Percentiles rank a stretch among this genome's conserved stretches.
Conservation (phyloP, 2,888 invertebrate genomes). For the Ditylenchus weischeri region DNA sequence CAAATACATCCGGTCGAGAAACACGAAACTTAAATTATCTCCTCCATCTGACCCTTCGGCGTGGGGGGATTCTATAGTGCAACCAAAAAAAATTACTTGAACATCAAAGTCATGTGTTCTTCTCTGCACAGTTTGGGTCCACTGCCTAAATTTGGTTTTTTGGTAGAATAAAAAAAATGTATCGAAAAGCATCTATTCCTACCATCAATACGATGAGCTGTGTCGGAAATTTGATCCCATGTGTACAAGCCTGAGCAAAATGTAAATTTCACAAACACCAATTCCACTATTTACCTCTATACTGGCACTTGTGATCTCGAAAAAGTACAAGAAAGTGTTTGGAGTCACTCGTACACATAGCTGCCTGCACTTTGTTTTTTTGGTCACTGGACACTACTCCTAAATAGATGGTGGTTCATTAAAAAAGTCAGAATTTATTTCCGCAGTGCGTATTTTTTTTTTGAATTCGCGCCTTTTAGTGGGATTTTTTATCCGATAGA, state of each 20-base stretch:
- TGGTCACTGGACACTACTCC: slow-evolving; percentile 67
- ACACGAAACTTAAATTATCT: too few species aligned
- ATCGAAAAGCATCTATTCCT: too few species aligned
- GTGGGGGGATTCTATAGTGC: too few species aligned
- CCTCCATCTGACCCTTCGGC: too few species aligned
- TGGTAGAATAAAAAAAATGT: too few species aligned
- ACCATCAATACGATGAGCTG: slow-evolving; percentile 67
- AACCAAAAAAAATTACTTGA: slow-evolving; percentile 97
- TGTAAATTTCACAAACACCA: too few species aligned
- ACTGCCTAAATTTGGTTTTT: slow-evolving; percentile 65
- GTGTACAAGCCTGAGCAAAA: slow-evolving; percentile 73
- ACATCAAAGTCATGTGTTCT: slow-evolving; percentile 97
- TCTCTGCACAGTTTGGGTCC: slow-evolving; percentile 91
- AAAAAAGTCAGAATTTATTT: too few species aligned
- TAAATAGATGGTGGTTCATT: too few species aligned
- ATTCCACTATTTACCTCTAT: slow-evolving; percentile 66
- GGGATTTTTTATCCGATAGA: too few species aligned
- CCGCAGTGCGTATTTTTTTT: too few species aligned
- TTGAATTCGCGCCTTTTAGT: too few species aligned
- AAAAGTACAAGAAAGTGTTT: slow-evolving; percentile 97
- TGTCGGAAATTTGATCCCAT: slow-evolving; percentile 71
- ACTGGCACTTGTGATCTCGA: slow-evolving; percentile 95
- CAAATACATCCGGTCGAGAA: too few species aligned
- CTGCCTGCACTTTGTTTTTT: slow-evolving; percentile 75
- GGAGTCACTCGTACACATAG: slow-evolving; percentile 86